Percentiles rank a stretch among this genome's conserved stretches.
These are phyloP conservation scores for Epinotia nisella DNA, from an alignment of 2,888 invertebrate genomes.

Conservation along the genomic window DNA sequence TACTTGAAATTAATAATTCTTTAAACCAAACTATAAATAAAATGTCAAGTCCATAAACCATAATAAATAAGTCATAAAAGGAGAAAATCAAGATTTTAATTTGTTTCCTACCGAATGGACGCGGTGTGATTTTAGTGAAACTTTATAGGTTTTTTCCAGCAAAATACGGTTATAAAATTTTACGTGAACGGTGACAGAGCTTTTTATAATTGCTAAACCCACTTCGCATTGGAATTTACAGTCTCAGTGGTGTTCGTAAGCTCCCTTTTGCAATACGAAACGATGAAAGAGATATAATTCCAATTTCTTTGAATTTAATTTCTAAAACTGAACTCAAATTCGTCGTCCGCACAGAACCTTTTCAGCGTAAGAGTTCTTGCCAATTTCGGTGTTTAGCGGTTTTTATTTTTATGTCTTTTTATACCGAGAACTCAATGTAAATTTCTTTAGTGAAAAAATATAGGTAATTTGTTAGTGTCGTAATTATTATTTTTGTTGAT, in stretches of 20 bases:
- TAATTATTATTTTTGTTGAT: too few species aligned
- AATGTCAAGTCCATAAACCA: conserved; percentile 23
- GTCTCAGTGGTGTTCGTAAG: background rate
- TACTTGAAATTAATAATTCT: background rate
- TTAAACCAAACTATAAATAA: conserved; percentile 5
- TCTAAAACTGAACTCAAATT: conserved; percentile 19
- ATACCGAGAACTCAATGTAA: background rate
- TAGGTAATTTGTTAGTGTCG: background rate
- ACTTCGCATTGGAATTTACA: background rate
- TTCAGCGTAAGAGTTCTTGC: conserved; percentile 12
- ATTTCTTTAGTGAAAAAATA: background rate
- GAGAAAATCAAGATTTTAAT: conserved; percentile 30
- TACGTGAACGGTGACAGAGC: conserved; percentile 4
- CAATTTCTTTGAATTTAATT: conserved; percentile 18
- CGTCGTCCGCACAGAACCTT: conserved; percentile 11
- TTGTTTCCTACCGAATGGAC: conserved; percentile 11
- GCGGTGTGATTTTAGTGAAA: conserved; percentile 16
- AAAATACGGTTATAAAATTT: conserved; percentile 25
- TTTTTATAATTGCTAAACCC: conserved; percentile 9
- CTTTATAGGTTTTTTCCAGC: conserved; percentile 12
- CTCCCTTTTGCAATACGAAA: background rate
- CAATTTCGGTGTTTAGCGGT: conserved; percentile 7
- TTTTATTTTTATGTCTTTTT: conserved; percentile 17
- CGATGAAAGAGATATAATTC: background rate
- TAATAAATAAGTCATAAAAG: conserved; percentile 18